Evolutionary conservation across 2,797 vertebrate genomes (phyloP).

Genomic region (Eidolon dupreanum): DNA sequence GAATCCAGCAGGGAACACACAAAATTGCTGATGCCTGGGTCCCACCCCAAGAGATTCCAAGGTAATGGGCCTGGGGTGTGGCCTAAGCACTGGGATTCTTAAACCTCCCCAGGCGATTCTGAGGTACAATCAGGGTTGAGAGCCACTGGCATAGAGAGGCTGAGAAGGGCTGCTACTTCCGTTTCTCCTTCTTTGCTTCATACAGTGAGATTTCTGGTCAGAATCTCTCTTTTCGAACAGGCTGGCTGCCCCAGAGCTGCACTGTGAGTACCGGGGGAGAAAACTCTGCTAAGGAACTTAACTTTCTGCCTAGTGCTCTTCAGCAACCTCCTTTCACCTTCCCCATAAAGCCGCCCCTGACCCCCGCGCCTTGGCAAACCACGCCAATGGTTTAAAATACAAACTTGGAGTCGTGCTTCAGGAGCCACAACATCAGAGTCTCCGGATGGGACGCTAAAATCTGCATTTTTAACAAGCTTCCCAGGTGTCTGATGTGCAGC

Average conservation of each 20-base stretch:
- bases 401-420: neutral
- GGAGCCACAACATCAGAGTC: neutral
- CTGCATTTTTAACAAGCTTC: neutral
- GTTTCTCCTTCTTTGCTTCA: neutral
- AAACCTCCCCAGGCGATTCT: neutral
- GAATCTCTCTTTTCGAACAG: neutral
- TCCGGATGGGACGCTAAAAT: neutral
- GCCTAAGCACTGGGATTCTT: neutral
- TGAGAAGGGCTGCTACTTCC: neutral
- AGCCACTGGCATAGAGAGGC: neutral
- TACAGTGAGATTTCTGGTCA: neutral
- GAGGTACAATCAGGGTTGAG: neutral
- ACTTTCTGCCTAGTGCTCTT: neutral
- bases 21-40: neutral
- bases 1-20: neutral
- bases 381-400: neutral
- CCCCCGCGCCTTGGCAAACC: neutral
- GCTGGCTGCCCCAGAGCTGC: neutral
- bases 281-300: neutral
- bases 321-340: neutral
- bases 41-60: neutral
- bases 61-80: constrained; percentile 53
- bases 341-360: fast-evolving
- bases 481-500: constrained; percentile 35
- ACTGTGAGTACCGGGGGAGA: constrained; percentile 22